Conservation (phyloP, 2,113 vertebrate genomes). For the Lampris incognitus region DNA sequence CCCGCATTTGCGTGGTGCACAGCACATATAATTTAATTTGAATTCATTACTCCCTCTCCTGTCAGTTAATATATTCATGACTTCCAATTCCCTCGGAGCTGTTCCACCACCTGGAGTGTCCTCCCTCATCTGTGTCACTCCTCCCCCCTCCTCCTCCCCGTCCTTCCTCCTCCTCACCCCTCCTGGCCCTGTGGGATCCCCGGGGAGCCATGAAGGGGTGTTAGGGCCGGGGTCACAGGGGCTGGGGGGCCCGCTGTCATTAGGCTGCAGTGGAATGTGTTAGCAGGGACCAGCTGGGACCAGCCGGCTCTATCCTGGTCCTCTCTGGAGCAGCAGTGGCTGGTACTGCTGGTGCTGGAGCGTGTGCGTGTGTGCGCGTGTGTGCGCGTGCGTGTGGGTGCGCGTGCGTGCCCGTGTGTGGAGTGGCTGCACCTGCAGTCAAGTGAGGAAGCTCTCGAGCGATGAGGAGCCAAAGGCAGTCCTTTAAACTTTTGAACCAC, state of each 20-base stretch:
- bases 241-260: slow-evolving; percentile 82
- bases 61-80: slow-evolving; percentile 89
- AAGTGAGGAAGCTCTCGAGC: slow-evolving; percentile 1
- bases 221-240: slow-evolving; percentile 80
- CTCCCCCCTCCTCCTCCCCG: slow-evolving; percentile 52
- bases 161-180: slow-evolving; percentile 68
- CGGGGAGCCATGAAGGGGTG: slow-evolving; percentile 82
- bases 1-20: slow-evolving; percentile 73
- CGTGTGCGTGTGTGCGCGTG: slow-evolving; percentile 30
- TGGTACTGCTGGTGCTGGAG: slow-evolving; percentile 66
- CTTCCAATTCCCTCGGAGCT: slow-evolving; percentile 86
- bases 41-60: slow-evolving; percentile 87
- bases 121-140: slow-evolving; percentile 86
- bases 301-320: slow-evolving; percentile 67
- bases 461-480: slow-evolving; percentile 26
- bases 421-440: slow-evolving; percentile 49
- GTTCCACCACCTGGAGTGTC: slow-evolving; percentile 87
- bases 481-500: slow-evolving; percentile 3
- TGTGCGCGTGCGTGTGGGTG: slow-evolving; percentile 32
- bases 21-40: slow-evolving; percentile 88
- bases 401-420: neutral
- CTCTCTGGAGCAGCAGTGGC: slow-evolving; percentile 32
- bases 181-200: slow-evolving; percentile 75
- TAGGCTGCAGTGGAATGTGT: slow-evolving; percentile 88
- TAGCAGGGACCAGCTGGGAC: slow-evolving; percentile 86